Evolutionary conservation across 2,113 vertebrate genomes (phyloP).

Genomic region (Syrrhaptes paradoxus): DNA sequence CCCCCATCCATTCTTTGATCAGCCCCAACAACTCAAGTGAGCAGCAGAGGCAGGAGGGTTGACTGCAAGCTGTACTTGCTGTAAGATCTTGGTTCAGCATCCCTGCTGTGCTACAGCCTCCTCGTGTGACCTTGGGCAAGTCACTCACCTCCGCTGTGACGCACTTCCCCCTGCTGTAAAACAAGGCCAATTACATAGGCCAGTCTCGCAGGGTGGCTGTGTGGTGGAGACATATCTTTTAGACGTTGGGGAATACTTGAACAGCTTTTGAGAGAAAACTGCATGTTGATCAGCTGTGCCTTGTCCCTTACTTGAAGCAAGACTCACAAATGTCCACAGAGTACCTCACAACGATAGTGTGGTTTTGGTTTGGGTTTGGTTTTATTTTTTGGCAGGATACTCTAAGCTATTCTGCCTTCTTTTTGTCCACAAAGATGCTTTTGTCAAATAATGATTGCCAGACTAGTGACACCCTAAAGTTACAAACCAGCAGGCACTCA

Average conservation of each 20-base stretch:
- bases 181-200: not conserved
- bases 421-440: not conserved
- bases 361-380: no score
- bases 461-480: constrained; percentile 19
- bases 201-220: not conserved
- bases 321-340: not conserved
- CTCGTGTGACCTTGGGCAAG: constrained; percentile 3
- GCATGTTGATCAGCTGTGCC: not conserved
- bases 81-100: not conserved
- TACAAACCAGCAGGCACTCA: not conserved
- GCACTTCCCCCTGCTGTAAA: not conserved
- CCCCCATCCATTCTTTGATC: constrained; percentile 6
- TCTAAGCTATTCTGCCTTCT: not conserved
- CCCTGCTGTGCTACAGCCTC: not conserved
- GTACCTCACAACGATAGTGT: not conserved
- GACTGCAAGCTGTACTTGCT: not conserved
- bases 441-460: not conserved
- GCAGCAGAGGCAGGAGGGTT: not conserved
- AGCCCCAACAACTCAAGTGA: not conserved
- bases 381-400: not conserved
- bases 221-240: not conserved
- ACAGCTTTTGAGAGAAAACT: not conserved
- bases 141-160: not conserved
- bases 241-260: not conserved
- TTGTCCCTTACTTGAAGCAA: not conserved